A percentile compares a stretch with the other conserved stretches of the same genome.
These are phyloP conservation scores for Anthophora plumipes DNA, from an alignment of 2,888 invertebrate species.

Conservation along the genomic window DNA sequence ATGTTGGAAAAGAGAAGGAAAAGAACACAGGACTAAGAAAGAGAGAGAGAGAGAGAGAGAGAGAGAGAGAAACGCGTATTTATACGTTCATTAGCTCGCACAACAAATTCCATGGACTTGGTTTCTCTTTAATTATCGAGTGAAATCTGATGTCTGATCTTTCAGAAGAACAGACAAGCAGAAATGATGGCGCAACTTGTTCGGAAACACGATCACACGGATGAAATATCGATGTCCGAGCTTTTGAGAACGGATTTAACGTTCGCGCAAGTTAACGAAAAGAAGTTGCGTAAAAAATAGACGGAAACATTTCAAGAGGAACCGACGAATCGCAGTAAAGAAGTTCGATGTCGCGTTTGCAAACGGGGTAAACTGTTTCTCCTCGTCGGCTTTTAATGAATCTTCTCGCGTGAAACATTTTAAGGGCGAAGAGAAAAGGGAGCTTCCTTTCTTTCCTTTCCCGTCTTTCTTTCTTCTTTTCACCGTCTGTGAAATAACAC, in stretches of 20 bases:
- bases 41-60: slow-evolving; percentile 3
- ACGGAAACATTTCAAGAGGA: not conserved
- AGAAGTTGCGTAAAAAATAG: not conserved
- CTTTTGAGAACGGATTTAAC: slow-evolving; percentile 8
- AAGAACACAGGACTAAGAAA: not conserved
- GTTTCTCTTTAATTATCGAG: slow-evolving; percentile 35
- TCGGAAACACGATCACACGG: not conserved
- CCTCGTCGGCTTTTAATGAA: slow-evolving; percentile 36
- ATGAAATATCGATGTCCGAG: not conserved
- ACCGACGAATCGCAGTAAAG: slow-evolving; percentile 19
- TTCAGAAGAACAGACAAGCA: not conserved
- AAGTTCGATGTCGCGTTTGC: slow-evolving; percentile 36
- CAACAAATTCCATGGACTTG: not conserved
- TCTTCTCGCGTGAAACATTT: slow-evolving; percentile 29
- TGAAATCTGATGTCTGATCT: not conserved
- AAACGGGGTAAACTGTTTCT: slow-evolving; percentile 25
- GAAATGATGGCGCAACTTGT: slow-evolving; percentile 28
- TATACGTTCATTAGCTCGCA: slow-evolving; percentile 34
- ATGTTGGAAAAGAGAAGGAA: not conserved
- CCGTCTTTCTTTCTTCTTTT: not conserved
- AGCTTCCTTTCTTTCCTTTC: not conserved
- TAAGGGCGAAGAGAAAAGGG: not conserved
- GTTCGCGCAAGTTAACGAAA: too few species aligned
- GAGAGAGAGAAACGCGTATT: slow-evolving; percentile 15
- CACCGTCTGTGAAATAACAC: not conserved